Percentiles rank a stretch among this genome's conserved stretches.
These are phyloP conservation scores for Temnothorax ravouxi DNA, from an alignment of 2,888 invertebrate genomes.

Conservation along the genomic window DNA sequence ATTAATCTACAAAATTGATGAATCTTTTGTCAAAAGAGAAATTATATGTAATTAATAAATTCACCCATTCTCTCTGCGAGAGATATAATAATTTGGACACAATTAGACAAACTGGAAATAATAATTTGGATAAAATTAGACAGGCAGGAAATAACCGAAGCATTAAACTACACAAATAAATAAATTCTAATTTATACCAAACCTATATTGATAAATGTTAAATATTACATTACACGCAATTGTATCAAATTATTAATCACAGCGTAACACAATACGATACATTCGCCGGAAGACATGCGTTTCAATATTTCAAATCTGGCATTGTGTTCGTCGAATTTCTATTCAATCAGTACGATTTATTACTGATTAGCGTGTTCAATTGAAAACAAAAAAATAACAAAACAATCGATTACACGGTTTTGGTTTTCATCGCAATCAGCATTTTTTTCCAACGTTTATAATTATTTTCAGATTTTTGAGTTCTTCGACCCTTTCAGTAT, in stretches of 20 bases:
- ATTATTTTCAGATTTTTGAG: neutral
- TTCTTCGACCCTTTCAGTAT: neutral
- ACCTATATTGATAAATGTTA: conserved; percentile 34
- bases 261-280: conserved; percentile 18
- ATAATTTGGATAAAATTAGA: conserved; percentile 37
- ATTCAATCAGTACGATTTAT: conserved; percentile 14
- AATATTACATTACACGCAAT: conserved; percentile 49
- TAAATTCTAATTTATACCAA: conserved; percentile 18
- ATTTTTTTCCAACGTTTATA: neutral
- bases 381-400: neutral
- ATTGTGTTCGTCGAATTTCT: conserved; percentile 18
- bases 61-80: neutral
- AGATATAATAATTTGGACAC: conserved; percentile 16
- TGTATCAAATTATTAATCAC: conserved; percentile 50
- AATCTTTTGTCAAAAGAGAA: neutral
- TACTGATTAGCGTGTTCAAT: neutral
- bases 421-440: neutral
- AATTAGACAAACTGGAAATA: conserved; percentile 27
- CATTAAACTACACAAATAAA: conserved; percentile 37
- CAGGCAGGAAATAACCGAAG: conserved; percentile 4
- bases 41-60: conserved; percentile 10
- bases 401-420: neutral
- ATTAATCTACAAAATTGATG: neutral
- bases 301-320: conserved; percentile 36
- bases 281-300: conserved; percentile 20